Evolutionary conservation across 2,797 vertebrate genomes (phyloP).

Genomic region (Cichlasoma orientale): DNA sequence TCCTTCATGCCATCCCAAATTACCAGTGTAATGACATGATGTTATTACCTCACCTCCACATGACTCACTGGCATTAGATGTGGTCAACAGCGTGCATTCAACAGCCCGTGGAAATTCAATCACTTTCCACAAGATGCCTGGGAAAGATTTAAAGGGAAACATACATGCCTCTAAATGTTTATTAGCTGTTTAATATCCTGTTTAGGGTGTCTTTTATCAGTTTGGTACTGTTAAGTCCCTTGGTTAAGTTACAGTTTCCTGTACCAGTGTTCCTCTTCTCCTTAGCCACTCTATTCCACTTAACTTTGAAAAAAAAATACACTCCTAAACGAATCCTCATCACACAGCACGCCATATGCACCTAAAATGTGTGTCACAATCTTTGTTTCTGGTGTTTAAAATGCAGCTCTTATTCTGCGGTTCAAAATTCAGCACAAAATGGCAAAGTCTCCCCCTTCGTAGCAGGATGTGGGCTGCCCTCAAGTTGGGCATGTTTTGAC

Average conservation of each 20-base stretch:
- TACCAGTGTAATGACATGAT: conserved; percentile 50
- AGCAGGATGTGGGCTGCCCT: conserved; percentile 51
- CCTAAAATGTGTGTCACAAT: neutral
- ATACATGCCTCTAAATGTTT: conserved; percentile 75
- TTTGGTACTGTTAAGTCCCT: conserved; percentile 60
- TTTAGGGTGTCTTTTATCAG: conserved; percentile 77
- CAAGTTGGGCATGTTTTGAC: conserved; percentile 68
- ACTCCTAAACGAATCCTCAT: neutral
- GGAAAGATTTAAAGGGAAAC: conserved; percentile 66
- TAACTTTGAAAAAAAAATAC: conserved; percentile 6
- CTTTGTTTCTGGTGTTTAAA: neutral
- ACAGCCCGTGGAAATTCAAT: conserved; percentile 60
- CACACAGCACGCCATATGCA: neutral
- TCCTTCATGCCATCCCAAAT: conserved; percentile 45
- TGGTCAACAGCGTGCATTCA: conserved; percentile 52
- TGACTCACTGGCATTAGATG: conserved; percentile 62
- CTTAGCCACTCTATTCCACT: neutral
- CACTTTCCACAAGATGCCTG: conserved; percentile 59
- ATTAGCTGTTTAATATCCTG: conserved; percentile 85
- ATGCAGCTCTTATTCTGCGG: neutral
- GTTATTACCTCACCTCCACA: conserved; percentile 62
- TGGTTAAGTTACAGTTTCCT: conserved; percentile 59
- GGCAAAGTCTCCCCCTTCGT: conserved; percentile 15
- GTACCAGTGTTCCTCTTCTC: conserved; percentile 27
- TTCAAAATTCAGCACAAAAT: neutral